A percentile compares a stretch with the other conserved stretches of the same genome.
phyloP scores from a whole-genome alignment of 2,797 vertebrate species.

The Apogon hyalosoma region DNA sequence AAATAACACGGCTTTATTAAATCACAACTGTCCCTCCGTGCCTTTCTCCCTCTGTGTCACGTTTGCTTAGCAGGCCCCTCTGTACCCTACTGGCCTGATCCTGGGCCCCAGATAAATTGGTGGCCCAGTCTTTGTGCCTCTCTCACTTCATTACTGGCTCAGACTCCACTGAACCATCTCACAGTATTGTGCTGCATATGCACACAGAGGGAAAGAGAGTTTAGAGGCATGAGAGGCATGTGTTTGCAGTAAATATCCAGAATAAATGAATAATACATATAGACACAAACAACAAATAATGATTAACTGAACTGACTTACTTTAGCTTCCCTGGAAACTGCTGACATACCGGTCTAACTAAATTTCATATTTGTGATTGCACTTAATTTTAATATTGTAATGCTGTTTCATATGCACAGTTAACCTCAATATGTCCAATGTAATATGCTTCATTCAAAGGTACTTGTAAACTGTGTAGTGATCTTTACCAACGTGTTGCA shows the following conservation, averaged over 20 bases:
- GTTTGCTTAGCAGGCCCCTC: conserved; percentile 67
- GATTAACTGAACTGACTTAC: not conserved
- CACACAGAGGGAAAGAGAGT: conserved; percentile 5
- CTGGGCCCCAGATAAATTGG: conserved; percentile 66
- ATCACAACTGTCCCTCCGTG: conserved; percentile 51
- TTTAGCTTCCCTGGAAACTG: conserved; percentile 12
- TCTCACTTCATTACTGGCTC: conserved; percentile 49
- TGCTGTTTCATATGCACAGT: not conserved
- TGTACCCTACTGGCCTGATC: conserved; percentile 54
- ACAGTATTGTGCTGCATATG: conserved; percentile 39
- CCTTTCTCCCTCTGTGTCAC: conserved; percentile 38
- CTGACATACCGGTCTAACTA: not conserved
- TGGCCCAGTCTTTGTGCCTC: conserved; percentile 41
- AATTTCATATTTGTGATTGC: not conserved
- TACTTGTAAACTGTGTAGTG: not conserved
- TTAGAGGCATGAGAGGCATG: not conserved
- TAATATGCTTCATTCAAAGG: not conserved
- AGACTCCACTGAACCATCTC: conserved; percentile 56
- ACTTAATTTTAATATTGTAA: not conserved
- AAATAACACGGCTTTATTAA: conserved; percentile 75
- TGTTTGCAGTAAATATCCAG: not conserved
- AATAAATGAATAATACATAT: not conserved
- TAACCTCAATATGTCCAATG: not conserved
- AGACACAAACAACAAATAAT: not conserved
- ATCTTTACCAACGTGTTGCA: not conserved